Evolutionary conservation across 2,888 invertebrate species (phyloP).

Genomic region (Heliconius sara): DNA sequence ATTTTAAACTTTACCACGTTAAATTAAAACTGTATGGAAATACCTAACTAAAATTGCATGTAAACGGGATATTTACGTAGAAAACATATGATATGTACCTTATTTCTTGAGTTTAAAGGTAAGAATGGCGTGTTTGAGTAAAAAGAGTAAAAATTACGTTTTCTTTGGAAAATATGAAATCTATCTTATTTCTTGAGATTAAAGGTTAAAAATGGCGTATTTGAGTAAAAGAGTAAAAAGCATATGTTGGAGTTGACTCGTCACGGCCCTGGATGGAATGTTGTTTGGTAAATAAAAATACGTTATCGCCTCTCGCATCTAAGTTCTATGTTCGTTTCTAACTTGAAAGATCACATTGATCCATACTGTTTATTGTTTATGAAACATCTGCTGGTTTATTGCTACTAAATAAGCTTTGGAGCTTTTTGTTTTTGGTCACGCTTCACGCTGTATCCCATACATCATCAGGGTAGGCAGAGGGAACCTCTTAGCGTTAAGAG

Average conservation of each 20-base stretch:
- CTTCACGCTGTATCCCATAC: too few species aligned
- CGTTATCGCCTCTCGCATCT: slow-evolving; percentile 33
- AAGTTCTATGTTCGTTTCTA: slow-evolving; percentile 23
- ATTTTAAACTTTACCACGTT: slow-evolving; percentile 54
- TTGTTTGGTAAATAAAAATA: slow-evolving; percentile 52
- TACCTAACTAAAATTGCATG: slow-evolving; percentile 28
- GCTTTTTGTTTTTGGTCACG: neutral
- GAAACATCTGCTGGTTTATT: slow-evolving; percentile 1
- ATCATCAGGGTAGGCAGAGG: too few species aligned
- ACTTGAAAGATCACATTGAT: slow-evolving; percentile 23
- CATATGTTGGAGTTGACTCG: slow-evolving; percentile 50
- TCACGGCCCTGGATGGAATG: slow-evolving; percentile 50
- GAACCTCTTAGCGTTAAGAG: too few species aligned
- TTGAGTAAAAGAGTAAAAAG: slow-evolving; percentile 39
- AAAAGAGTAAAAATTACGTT: slow-evolving; percentile 38
- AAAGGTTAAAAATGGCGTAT: slow-evolving; percentile 33
- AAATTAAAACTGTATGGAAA: slow-evolving; percentile 41
- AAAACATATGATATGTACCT: slow-evolving; percentile 29
- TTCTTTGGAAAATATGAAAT: slow-evolving; percentile 30
- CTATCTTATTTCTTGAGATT: slow-evolving; percentile 25
- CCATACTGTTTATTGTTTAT: slow-evolving; percentile 1
- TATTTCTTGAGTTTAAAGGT: slow-evolving; percentile 28
- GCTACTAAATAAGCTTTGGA: slow-evolving; percentile 2
- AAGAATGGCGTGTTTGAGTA: slow-evolving; percentile 26
- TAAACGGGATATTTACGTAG: slow-evolving; percentile 44